A percentile compares a stretch with the other conserved stretches of the same genome.
phyloP scores from a whole-genome alignment of 1,140 invertebrate genomes.

The Bombus balteatus region DNA sequence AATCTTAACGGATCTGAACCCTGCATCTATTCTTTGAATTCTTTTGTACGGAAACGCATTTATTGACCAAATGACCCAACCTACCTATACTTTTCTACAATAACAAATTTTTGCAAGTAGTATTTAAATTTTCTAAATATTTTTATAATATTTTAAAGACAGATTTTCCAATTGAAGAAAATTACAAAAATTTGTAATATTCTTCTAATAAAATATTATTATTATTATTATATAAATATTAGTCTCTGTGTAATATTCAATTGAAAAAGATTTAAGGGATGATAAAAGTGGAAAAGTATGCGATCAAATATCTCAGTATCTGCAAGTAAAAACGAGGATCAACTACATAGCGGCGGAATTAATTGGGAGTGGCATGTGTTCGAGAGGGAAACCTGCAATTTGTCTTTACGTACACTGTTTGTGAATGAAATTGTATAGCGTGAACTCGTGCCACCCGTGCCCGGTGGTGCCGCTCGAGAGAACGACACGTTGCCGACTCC shows the following conservation, averaged over 20 bases:
- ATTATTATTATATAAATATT: neutral
- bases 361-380: neutral
- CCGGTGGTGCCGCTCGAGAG: conserved; percentile 41
- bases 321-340: neutral
- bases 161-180: neutral
- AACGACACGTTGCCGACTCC: conserved; percentile 28
- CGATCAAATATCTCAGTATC: neutral
- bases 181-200: neutral
- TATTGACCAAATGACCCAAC: too few relatives aligned
- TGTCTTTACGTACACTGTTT: neutral
- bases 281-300: neutral
- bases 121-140: neutral
- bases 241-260: neutral
- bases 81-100: neutral
- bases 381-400: conserved; percentile 32
- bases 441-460: conserved; percentile 28
- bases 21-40: neutral
- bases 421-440: conserved; percentile 39
- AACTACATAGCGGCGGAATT: neutral
- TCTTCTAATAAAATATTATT: neutral
- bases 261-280: neutral
- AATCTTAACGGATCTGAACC: neutral
- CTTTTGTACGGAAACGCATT: neutral
- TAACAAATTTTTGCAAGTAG: neutral
- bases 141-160: neutral